Evolutionary conservation across 2,113 vertebrate species (phyloP).

Genomic region (Equus przewalskii): DNA sequence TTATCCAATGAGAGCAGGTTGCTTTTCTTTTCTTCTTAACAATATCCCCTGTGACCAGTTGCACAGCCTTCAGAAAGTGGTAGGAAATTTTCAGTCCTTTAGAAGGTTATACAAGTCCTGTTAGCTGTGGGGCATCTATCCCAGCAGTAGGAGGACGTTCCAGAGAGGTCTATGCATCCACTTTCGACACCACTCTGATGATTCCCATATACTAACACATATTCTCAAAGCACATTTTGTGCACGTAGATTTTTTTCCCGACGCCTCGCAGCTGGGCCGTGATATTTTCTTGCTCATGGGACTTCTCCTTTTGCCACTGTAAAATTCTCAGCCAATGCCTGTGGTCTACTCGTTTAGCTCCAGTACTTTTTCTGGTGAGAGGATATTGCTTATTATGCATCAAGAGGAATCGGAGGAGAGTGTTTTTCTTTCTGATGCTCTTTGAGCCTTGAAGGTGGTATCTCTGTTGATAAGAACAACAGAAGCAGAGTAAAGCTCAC

Average conservation of each 20-base stretch:
- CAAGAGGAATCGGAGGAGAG: not conserved
- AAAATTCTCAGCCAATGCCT: not conserved
- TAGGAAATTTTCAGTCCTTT: not conserved
- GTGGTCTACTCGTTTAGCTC: not conserved
- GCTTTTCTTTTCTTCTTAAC: not conserved
- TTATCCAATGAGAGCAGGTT: not conserved
- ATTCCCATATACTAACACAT: not conserved
- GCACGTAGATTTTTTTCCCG: not conserved
- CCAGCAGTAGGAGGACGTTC: not conserved
- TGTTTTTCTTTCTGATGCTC: not conserved
- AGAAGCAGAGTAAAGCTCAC: not conserved
- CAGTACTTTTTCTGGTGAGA: not conserved
- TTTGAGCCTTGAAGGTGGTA: not conserved
- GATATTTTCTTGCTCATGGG: not conserved
- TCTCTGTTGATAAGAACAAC: not conserved
- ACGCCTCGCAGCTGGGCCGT: not conserved
- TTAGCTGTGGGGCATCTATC: not conserved
- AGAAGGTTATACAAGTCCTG: not conserved
- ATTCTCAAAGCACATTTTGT: not conserved
- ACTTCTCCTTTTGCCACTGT: not conserved
- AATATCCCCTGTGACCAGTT: not conserved
- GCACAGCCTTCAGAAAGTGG: not conserved
- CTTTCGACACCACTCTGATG: not conserved
- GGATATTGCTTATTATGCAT: not conserved
- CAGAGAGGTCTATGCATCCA: not conserved